Conservation (phyloP, 2,113 vertebrate species). For the Xenopus laevis region DNA sequence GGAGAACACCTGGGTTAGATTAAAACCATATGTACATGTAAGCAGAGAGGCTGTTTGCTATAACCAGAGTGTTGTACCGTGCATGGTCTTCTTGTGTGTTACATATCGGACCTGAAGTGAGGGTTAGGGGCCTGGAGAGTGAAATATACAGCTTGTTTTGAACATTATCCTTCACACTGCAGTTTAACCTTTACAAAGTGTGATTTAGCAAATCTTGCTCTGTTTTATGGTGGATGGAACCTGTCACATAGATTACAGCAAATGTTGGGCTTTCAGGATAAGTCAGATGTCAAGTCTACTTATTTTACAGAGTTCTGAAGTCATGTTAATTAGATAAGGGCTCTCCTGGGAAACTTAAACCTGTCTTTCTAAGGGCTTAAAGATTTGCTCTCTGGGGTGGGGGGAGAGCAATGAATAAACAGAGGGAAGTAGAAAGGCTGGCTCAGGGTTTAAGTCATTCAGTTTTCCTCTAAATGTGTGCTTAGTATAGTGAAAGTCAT, state of each 20-base stretch:
- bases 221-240: not conserved
- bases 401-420: no score
- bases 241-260: not conserved
- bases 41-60: conserved; percentile 1
- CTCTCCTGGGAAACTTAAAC: not conserved
- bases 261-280: not conserved
- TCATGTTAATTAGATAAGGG: not conserved
- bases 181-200: not conserved
- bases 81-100: not conserved
- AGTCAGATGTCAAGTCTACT: not conserved
- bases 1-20: conserved; percentile 29
- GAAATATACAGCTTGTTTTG: not conserved
- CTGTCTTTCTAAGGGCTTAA: not conserved
- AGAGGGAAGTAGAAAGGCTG: no score
- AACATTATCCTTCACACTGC: not conserved
- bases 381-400: not conserved
- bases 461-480: no score
- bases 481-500: no score
- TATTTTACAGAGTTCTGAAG: not conserved
- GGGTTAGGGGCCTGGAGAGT: not conserved
- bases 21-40: conserved; percentile 30
- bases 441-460: no score
- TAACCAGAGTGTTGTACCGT: not conserved
- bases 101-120: conserved; percentile 1
- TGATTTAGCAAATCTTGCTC: not conserved